Evolutionary conservation across 2,888 invertebrate species (phyloP).

Genomic region (Thysanoteuthis rhombus): DNA sequence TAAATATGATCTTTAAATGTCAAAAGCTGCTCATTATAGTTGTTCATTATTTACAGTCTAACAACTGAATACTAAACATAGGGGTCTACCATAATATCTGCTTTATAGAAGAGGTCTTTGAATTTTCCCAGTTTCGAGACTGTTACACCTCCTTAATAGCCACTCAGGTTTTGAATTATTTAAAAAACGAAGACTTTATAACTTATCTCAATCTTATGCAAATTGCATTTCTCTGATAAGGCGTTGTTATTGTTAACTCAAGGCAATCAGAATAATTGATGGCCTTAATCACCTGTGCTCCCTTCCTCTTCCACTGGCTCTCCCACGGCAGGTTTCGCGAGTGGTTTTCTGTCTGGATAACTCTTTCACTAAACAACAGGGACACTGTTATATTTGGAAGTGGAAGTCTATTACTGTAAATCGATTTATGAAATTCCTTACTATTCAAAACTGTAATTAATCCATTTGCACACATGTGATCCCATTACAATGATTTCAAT

Average conservation of each 20-base stretch:
- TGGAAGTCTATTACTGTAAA: background rate
- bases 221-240: background rate
- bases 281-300: background rate
- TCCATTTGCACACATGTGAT: background rate
- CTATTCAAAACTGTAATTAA: background rate
- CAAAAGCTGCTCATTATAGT: too few relatives aligned
- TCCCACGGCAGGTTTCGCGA: background rate
- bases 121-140: too few relatives aligned
- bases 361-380: background rate
- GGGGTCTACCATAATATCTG: too few relatives aligned
- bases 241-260: background rate
- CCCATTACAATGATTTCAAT: background rate
- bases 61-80: too few relatives aligned
- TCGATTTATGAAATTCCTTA: background rate
- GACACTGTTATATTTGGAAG: background rate
- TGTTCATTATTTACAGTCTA: too few relatives aligned
- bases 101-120: too few relatives aligned
- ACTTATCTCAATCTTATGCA: background rate
- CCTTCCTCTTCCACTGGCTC: background rate
- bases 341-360: background rate
- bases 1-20: too few relatives aligned
- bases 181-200: background rate
- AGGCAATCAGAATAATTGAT: background rate
- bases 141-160: too few relatives aligned
- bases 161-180: background rate